Base-by-base conservation (phyloP, 2,113 vertebrate genomes). In the Tamias sibiricus region DNA sequence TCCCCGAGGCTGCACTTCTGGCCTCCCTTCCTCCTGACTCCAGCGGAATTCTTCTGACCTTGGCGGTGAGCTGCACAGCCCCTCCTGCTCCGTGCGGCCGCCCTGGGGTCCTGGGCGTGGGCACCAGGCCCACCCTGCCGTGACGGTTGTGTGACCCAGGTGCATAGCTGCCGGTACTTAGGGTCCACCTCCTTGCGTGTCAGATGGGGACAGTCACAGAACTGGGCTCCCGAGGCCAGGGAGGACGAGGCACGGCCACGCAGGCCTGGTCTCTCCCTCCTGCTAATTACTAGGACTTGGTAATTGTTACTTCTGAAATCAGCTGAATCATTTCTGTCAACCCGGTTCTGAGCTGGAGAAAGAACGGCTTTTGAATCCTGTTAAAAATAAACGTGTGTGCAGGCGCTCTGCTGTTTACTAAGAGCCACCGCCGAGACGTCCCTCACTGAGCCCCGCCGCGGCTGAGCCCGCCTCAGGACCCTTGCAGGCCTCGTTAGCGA, bases 81-180 rank as follows among this genome's bases (percentile, higher is more conserved):
- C 1, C 11, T 57, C 19, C 0, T 2, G 35, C 74, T 0, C 2
- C 42, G 12, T 47, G 37, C 11, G 0, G 4, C 35, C 5, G 0
- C 20, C 44, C 3, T 26, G 72, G 57, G 69, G 57, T 52, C 57
- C 26, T 16, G 12, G 12, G 8, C 40, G 11, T 1, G 22, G 22
- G 47, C 24, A 0, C 20, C 26, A 28, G 49, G 19, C 32, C 30
- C 62, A 19, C n/a, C 24, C 11, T 14, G 4, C 54, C 22, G 40
- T 1, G 19, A 19, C 3, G 11, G 42, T 72, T 37, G 19, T 9
- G 28, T 32, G 32, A 66, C 57, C 62, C 22, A 32, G 1, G 57
- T 49, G 52, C 2, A 1, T 16, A 4, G 13, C 4, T 19, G 0
- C 0, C 37, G 28, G 42, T 40, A n/a, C 32, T 35, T 54, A 17